Evolutionary conservation across 1,140 invertebrate genomes (phyloP).

Genomic region (Meteorus sp.): DNA sequence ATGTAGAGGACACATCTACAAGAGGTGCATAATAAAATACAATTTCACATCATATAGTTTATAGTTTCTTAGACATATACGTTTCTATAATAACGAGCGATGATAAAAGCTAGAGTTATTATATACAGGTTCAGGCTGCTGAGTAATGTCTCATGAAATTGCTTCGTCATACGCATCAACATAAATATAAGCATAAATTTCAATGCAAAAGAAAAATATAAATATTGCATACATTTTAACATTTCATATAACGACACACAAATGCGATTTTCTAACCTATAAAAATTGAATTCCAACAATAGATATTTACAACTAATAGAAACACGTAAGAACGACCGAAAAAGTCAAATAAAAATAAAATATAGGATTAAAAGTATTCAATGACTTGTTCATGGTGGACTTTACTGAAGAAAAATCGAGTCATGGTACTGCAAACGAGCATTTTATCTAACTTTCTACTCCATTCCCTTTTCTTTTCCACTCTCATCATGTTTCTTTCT

Average conservation of each 20-base stretch:
- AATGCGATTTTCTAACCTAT: too few species aligned
- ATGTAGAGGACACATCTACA: too few species aligned
- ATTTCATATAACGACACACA: too few species aligned
- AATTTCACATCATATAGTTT: too few species aligned
- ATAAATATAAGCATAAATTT: slow-evolving; percentile 1
- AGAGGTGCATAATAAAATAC: too few species aligned
- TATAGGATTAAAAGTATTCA: not conserved
- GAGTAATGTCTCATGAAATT: slow-evolving; percentile 6
- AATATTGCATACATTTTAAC: too few species aligned
- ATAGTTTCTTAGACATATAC: not conserved
- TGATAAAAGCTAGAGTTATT: slow-evolving; percentile 4
- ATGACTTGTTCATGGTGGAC: not conserved
- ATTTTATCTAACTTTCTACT: slow-evolving; percentile 15
- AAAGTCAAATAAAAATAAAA: too few species aligned
- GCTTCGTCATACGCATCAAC: not conserved
- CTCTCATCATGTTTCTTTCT: slow-evolving; percentile 3
- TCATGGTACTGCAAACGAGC: slow-evolving; percentile 9
- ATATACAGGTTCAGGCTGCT: not conserved
- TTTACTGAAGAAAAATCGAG: not conserved
- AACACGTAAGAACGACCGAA: too few species aligned
- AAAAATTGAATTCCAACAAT: too few species aligned
- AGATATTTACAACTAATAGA: too few species aligned
- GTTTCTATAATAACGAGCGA: not conserved
- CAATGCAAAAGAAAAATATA: not conserved
- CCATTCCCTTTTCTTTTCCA: slow-evolving; percentile 2